Base-by-base conservation (phyloP, 2,797 vertebrate species). In the Sebastes alutus region DNA sequence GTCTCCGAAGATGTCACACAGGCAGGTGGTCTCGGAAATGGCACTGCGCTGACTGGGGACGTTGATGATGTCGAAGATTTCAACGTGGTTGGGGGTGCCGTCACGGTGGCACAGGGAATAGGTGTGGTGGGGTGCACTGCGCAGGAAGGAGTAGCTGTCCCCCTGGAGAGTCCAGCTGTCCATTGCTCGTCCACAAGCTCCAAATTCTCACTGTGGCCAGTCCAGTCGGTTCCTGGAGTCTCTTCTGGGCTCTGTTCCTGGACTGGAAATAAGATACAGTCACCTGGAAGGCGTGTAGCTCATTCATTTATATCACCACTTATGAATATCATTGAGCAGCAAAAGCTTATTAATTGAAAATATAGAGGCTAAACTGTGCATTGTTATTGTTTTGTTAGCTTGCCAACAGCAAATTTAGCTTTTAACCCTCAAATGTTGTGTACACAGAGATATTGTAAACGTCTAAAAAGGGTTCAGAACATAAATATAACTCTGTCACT, bases 1-100 rank as follows among this genome's bases (percentile, higher is more conserved):
- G 87, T 96, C 96, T 79, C 95, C 95, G 72, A 97, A 97, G 90
- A 96, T 97, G 90, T 96, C 96, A 90, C 96, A 96, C 64, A 97
- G 88, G 77, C 95, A 96, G 61, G 95, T 96, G 23, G 96, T 96
- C 90, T 96, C 96, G 3, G 96, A 96, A 84, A 97, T 97, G 74
- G 84, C 90, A 22, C 78, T 93, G 62, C 87, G 93, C 78, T 94
- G 90, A 78, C 81, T 93, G 4, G 94, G 94, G 72, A 94, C 87
- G 81, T 88, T 93, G 69, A 95, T 96, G 81, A 96, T 96, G 86
- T 96, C 96, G 7, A 96, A 96, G 78, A 96, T 95, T 94, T 96
- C 96, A 72, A 96, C 91, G 87, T 87, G 95, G 86, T 96, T 96
- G 3, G 95, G 95, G 23, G 94, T 94, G 63, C 94, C 94, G 83